A percentile compares a stretch with the other conserved stretches of the same genome.
Evolutionary conservation across 2,888 invertebrate species (phyloP).

Genomic region (Enchytraeus crypticus): DNA sequence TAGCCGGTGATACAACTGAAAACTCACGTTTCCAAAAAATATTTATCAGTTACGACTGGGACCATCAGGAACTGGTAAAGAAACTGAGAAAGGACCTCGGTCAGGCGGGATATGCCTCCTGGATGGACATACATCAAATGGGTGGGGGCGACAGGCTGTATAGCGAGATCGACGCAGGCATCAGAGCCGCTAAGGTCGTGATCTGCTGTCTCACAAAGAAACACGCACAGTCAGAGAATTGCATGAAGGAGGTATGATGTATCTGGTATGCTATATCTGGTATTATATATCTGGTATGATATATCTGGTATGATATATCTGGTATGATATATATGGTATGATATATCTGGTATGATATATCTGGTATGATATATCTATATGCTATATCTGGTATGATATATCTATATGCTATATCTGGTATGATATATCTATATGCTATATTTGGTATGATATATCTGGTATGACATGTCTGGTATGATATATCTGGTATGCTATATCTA

Average conservation of each 20-base stretch:
- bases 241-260: constrained; percentile 44
- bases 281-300: too few relatives aligned
- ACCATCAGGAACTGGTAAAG: constrained; percentile 41
- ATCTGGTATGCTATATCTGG: too few relatives aligned
- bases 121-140: constrained; percentile 48
- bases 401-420: too few relatives aligned
- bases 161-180: constrained; percentile 43
- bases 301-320: too few relatives aligned
- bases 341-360: too few relatives aligned
- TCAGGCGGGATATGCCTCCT: constrained; percentile 42
- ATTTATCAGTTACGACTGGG: constrained; percentile 45
- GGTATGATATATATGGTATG: too few relatives aligned
- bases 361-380: too few relatives aligned
- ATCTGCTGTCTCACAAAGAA: constrained; percentile 39
- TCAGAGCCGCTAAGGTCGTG: constrained; percentile 38
- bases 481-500: too few relatives aligned
- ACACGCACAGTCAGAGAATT: constrained; percentile 44
- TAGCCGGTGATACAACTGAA: constrained; percentile 30
- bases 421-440: too few relatives aligned
- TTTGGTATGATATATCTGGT: too few relatives aligned
- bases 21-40: constrained; percentile 26
- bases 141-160: constrained; percentile 45
- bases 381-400: too few relatives aligned
- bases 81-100: constrained; percentile 38
- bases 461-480: too few relatives aligned